Evolutionary conservation across 2,797 vertebrate species (phyloP), one percentile per base, ranked within the genome.

Genomic region (Orientallactaga sibirica): DNA sequence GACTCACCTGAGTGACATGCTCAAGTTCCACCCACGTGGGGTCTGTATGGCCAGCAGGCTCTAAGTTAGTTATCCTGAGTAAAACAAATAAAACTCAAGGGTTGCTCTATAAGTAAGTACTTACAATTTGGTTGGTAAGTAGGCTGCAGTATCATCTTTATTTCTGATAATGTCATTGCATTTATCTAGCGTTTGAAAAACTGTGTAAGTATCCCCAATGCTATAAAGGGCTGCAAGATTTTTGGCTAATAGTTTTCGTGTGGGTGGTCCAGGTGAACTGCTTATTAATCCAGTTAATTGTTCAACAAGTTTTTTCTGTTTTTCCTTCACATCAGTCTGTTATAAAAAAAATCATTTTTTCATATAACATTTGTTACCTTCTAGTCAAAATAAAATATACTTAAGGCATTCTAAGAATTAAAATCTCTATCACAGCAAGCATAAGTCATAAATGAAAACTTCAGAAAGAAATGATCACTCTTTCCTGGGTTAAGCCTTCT

Each of bases 81-180:
- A 41, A 74, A 66, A 6, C 64, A 86, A 82, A 7, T 73, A 25
- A 83, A 84, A 24, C 79, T 74, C 55, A 86, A 71, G 16, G 27
- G 24, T 58, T 11, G 4, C n/a, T 37, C 7, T 90, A 74, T 81
- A 85, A 92, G 20, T 58, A 73, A 89, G 22, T 95, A 98, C 99
- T 99, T 98, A 99, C 99, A 99, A 98, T 98, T 99, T 99, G 62
- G 99, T 99, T 89, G 99, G 99, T 86, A 99, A 97, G 97, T 99
- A 99, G 5, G 99, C 98, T 41, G 99, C 98, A 16, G 99, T 99
- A 97, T 99, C 99, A 96, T 99, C 99, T 97, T 99, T 99, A 98
- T 98, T 99, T 98, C 99, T 99, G 97, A 99, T 99, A 94, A 99
- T 99, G 43, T 99, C 99, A 33, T 99, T 99, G 98, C 99, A 99